phyloP scores from a whole-genome alignment of 2,113 vertebrate genomes.

The Odocoileus virginianus region DNA sequence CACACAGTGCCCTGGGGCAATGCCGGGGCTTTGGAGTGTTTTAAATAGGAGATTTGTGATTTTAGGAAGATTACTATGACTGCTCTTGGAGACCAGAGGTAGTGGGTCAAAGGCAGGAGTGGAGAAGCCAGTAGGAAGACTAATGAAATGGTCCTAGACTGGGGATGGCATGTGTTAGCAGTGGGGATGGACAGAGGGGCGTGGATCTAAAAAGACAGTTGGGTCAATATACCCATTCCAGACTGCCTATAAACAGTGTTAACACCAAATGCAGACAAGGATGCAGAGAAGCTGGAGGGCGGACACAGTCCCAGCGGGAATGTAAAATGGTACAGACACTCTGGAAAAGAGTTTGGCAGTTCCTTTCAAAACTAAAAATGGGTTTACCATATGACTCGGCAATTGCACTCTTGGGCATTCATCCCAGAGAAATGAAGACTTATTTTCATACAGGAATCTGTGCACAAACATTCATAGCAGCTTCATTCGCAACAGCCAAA shows the following conservation, averaged over 20 bases:
- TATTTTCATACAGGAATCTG: neutral
- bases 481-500: neutral
- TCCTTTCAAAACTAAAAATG: neutral
- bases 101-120: neutral
- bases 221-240: neutral
- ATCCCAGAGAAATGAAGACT: neutral
- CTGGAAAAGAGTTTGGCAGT: neutral
- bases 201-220: neutral
- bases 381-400: neutral
- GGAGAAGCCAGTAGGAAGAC: neutral
- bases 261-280: neutral
- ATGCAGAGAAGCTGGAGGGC: neutral
- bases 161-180: neutral
- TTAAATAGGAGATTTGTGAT: neutral
- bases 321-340: neutral
- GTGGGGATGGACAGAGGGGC: neutral
- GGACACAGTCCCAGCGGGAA: neutral
- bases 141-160: neutral
- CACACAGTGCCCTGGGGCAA: neutral
- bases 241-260: neutral
- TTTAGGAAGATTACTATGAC: neutral
- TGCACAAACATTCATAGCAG: neutral
- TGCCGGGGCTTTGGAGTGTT: neutral
- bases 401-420: neutral
- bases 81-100: neutral